A percentile compares a stretch with the other conserved stretches of the same genome.
These are phyloP conservation scores for Drosophila ohnishii DNA, from an alignment of 1,140 invertebrate species.

Conservation along the genomic window DNA sequence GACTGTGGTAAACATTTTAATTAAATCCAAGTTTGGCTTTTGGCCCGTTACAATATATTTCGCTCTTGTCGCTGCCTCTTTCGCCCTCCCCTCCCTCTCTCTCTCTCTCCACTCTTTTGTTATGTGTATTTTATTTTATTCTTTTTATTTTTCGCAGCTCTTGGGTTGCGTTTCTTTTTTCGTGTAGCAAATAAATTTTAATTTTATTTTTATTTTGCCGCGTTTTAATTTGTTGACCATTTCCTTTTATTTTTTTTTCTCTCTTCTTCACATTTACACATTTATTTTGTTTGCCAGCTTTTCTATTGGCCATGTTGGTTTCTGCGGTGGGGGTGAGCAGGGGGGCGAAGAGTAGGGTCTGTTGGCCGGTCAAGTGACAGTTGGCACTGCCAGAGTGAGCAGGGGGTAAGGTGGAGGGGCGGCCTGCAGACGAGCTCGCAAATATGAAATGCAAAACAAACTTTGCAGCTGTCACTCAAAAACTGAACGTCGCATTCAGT, in stretches of 20 bases:
- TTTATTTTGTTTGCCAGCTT: conserved; percentile 76
- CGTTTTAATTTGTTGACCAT: conserved; percentile 80
- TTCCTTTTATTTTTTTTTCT: conserved; percentile 38
- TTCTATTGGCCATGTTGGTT: conserved; percentile 70
- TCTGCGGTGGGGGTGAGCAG: background rate
- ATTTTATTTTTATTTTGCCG: conserved; percentile 80
- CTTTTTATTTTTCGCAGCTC: conserved; percentile 33
- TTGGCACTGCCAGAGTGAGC: conserved; percentile 48
- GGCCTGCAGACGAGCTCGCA: conserved; percentile 44
- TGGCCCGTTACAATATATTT: conserved; percentile 78
- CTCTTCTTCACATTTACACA: conserved; percentile 72
- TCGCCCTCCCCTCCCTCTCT: background rate
- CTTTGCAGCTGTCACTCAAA: conserved; percentile 81
- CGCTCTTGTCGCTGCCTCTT: conserved; percentile 47
- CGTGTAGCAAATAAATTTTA: conserved; percentile 75
- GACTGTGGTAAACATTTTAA: conserved; percentile 81
- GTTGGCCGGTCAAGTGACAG: conserved; percentile 78
- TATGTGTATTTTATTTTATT: conserved; percentile 59
- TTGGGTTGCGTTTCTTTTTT: conserved; percentile 29
- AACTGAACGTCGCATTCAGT: conserved; percentile 71
- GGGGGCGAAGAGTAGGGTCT: background rate
- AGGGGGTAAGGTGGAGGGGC: background rate
- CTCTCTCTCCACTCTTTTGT: background rate
- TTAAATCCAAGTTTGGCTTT: conserved; percentile 81
- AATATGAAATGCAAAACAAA: conserved; percentile 82